Base-by-base conservation (phyloP, 2,888 invertebrate genomes). In the Ormyrus rosae region DNA sequence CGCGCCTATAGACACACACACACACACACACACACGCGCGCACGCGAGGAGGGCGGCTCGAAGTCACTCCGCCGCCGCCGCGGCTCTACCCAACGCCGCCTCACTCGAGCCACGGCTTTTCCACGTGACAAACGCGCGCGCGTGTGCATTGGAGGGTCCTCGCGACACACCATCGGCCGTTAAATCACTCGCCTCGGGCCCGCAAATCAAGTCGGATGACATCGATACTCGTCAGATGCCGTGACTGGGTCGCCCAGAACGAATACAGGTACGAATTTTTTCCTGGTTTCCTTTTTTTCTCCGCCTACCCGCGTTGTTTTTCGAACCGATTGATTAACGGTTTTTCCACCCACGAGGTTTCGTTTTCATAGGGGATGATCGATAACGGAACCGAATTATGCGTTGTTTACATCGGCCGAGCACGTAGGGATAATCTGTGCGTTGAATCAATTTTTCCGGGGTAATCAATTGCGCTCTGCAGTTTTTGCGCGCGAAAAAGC, bases 51-150 rank as follows among this genome's bases (percentile, higher is more conserved):
- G 19, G 19, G 2, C 19, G 19, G 19, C 19, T 19, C 19, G 19
- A 19, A 19, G 19, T 19, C 19, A 19, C 19, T 19, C 19, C 19
- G 19, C 19, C 19, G 2, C 19, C 19, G 2, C 19, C 19, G 1
- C 19, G 19, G 19, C 2, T 19, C 19, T 19, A 19, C 1, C 19
- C 19, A 19, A 1, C 19, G 2, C 34, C 10, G 70, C 78, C 84
- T 86, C 89, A 88, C 85, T 89, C 86, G 84, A 83, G 83, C 83
- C 84, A 85, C 80, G 84, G 84, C 87, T 82, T 85, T 85, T 85
- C 83, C 83, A 83, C 85, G 85, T 83, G 83, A 83, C 82, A 81
- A 83, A 86, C 83, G 80, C 80, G n/a, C n/a, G n/a, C 50, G 45
- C 48, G 56, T 60, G 45, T 61, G 61, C 61, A 19, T 19, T 2